Evolutionary conservation across 2,113 vertebrate species (phyloP).

Genomic region (Pavo muticus): DNA sequence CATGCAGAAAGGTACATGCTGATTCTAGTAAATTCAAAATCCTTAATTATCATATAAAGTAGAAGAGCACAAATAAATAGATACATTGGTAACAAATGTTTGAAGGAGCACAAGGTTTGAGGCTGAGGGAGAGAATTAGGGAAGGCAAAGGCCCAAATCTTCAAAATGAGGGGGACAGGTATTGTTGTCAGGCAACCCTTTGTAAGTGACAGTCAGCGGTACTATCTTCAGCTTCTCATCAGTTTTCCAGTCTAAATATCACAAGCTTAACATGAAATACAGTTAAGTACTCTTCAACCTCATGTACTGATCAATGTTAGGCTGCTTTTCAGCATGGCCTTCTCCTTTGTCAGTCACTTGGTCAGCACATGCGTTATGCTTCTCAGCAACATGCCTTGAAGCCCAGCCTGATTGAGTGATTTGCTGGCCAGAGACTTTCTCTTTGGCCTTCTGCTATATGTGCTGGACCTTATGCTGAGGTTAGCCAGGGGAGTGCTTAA

Average conservation of each 20-base stretch:
- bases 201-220: neutral
- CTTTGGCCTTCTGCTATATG: neutral
- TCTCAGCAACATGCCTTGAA: neutral
- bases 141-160: neutral
- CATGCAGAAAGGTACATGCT: slow-evolving; percentile 7
- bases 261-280: neutral
- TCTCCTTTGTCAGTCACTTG: neutral
- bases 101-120: neutral
- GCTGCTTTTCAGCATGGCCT: neutral
- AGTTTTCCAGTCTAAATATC: neutral
- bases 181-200: neutral
- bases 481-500: accelerated
- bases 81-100: neutral
- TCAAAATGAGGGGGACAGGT: accelerated
- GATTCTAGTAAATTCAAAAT: slow-evolving; percentile 32
- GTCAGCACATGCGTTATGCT: neutral
- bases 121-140: neutral
- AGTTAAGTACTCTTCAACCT: neutral
- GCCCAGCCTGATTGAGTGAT: neutral
- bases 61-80: neutral
- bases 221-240: neutral
- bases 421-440: neutral
- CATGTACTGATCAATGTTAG: neutral
- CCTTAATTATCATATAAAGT: slow-evolving; percentile 15
- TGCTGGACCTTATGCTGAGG: neutral